Base-by-base conservation (phyloP, 2,797 vertebrate genomes). In the Chaunax sp. region DNA sequence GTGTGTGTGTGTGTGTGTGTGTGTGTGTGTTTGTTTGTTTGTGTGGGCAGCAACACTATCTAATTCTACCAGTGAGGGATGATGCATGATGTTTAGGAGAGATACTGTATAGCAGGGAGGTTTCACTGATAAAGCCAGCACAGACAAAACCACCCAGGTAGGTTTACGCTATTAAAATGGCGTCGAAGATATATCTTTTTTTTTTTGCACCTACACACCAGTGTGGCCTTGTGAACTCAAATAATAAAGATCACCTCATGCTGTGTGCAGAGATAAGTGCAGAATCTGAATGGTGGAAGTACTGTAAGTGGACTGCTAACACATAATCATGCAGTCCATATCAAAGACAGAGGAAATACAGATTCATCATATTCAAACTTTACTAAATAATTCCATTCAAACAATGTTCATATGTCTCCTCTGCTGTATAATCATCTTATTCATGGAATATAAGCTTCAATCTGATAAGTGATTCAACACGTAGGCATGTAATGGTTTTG, bases 41-140 rank as follows among this genome's bases (percentile, higher is more conserved):
- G 69, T 88, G 84, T 81, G 77, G 87, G 91, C 66, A 76, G 82
- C 59, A 79, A 62, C 22, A 19, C 64, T 80, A 77, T 83, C 60
- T 87, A 69, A 81, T 86, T 86, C 85, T 69, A 73, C 62, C 71
- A 82, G 82, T 60, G 75, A 75, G 71, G 62, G 77, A 71, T 83
- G 84, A 89, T 77, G 76, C 73, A 79, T 77, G 82, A 85, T 88
- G 86, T 83, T 87, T 77, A 64, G 66, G 61, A 69, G 80, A 69
- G 81, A 88, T 88, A 82, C n/a, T n/a, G 83, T 58, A 52, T 33
- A 56, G 61, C 25, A 1, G 56, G 51, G 56, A 60, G 66, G 64
- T 81, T 73, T 59, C 38, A 52, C 56, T 75, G 81, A 90, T 88
- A 89, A 85, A 64, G 70, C 60, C 72, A 69, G 57, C 56, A 62